Evolutionary conservation across 2,888 invertebrate species (phyloP).

Genomic region (Drosophila formosana): DNA sequence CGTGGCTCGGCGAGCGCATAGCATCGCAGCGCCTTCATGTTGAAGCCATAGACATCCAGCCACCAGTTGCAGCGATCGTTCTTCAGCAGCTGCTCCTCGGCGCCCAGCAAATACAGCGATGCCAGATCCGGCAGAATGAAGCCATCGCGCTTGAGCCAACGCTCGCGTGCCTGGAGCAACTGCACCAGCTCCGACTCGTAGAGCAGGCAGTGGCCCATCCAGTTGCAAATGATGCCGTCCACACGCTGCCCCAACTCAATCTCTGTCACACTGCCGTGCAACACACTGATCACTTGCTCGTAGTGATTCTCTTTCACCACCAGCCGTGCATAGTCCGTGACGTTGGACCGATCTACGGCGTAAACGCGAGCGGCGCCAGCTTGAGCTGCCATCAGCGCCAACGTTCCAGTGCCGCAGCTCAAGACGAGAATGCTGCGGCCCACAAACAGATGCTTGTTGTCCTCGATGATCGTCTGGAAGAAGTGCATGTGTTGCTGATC

Average conservation of each 20-base stretch:
- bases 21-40: constrained; percentile 98
- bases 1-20: constrained; percentile 97
- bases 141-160: constrained; percentile 96
- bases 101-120: constrained; percentile 94
- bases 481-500: constrained; percentile 64
- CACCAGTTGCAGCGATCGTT: constrained; percentile 99
- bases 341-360: constrained; percentile 79
- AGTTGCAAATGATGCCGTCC: constrained; percentile 93
- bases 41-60: constrained; percentile 99
- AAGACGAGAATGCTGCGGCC: constrained; percentile 73
- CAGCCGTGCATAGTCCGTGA: constrained; percentile 70
- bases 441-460: constrained; percentile 78
- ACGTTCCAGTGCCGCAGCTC: constrained; percentile 73
- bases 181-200: constrained; percentile 99
- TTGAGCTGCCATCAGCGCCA: constrained; percentile 79
- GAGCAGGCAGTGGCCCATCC: constrained; percentile 93
- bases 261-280: constrained; percentile 72
- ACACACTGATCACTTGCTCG: constrained; percentile 63
- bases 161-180: constrained; percentile 97
- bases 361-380: constrained; percentile 75
- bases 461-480: constrained; percentile 64
- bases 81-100: constrained; percentile 97
- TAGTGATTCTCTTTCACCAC: constrained; percentile 69
- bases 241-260: constrained; percentile 86
- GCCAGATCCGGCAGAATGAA: constrained; percentile 96